phyloP scores from a whole-genome alignment of 2,113 vertebrate species.

The Phylloscopus whistleri region DNA sequence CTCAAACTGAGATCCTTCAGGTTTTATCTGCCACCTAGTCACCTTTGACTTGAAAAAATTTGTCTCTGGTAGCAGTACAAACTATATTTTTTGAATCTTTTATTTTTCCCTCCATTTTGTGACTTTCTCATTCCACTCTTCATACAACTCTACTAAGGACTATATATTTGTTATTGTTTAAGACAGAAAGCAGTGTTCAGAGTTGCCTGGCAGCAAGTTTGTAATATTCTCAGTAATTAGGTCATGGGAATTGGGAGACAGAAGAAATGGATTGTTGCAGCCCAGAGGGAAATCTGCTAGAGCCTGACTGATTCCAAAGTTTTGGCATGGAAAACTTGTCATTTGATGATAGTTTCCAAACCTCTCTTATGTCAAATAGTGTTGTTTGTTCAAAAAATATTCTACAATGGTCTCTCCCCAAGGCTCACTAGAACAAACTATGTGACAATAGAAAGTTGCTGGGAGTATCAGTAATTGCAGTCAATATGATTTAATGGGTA shows the following conservation, averaged over 20 bases:
- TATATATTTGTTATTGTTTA: background rate
- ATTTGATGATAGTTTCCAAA: slow-evolving; percentile 2
- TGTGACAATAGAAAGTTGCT: background rate
- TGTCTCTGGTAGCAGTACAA: background rate
- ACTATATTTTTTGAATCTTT: background rate
- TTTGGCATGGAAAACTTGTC: background rate
- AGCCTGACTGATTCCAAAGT: background rate
- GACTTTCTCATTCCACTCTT: background rate
- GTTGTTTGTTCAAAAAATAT: background rate
- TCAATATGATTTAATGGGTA: background rate
- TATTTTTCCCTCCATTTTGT: background rate
- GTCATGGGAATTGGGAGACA: background rate
- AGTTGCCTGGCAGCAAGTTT: background rate
- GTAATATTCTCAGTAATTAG: slow-evolving; percentile 4
- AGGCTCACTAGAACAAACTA: background rate
- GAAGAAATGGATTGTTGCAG: background rate
- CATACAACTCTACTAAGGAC: background rate
- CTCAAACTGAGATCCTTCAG: background rate
- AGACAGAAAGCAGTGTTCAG: background rate
- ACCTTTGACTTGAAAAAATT: background rate
- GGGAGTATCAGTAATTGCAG: background rate
- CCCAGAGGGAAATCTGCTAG: background rate
- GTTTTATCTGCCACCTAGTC: background rate
- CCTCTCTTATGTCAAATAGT: background rate
- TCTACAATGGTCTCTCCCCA: background rate